These are phyloP conservation scores for crab-eating macaque (Macaca fascicularis) DNA, from an alignment of 2,113 vertebrate genomes.

Conservation along the genomic window T2T-MFA8v1.1 NC_088376.1:139254501-139255000, in stretches of 20 bases:
- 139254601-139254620: not conserved
- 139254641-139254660: constrained; percentile 17
- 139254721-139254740: constrained; percentile 25
- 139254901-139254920: constrained; percentile 7
- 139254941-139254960: constrained; percentile 38
- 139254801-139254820: not conserved
- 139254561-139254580: not conserved
- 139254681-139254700: constrained; percentile 55
- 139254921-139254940: constrained; percentile 47
- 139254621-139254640: not conserved
- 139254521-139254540: constrained; percentile 28
- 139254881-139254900: not conserved
- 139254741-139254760: constrained; percentile 37
- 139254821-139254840: constrained; percentile 49
- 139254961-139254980: constrained; percentile 35
- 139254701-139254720: not conserved
- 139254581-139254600: not conserved
- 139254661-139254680: constrained; percentile 26
- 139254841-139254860: constrained; percentile 55
- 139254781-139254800: constrained; percentile 9
- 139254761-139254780: not conserved
- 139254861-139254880: constrained; percentile 23
- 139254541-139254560: not conserved
- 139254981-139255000: constrained; percentile 12
- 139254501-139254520: constrained; percentile 60